Conservation (phyloP, 2,797 vertebrate species). For the Tragopan temminckii region DNA sequence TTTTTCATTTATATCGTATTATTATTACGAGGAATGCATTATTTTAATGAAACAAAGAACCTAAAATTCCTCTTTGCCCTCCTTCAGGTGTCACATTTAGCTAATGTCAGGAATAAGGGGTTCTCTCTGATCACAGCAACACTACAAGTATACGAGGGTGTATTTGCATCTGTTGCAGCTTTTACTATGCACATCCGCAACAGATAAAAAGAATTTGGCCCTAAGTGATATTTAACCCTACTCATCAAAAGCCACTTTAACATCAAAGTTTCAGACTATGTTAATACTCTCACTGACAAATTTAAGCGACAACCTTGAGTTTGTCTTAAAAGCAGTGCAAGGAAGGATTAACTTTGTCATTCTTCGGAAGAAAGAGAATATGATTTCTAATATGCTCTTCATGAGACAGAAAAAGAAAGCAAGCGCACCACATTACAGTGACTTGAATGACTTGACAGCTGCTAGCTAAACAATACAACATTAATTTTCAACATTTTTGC, state of each 20-base stretch:
- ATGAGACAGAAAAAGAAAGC: slow-evolving; percentile 58
- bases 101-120: fast-evolving
- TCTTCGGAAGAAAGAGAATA: slow-evolving; percentile 74
- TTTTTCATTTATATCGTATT: not conserved
- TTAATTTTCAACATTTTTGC: slow-evolving; percentile 80
- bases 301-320: slow-evolving; percentile 63
- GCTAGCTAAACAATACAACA: slow-evolving; percentile 79
- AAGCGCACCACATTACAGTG: slow-evolving; percentile 67
- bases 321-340: slow-evolving; percentile 62
- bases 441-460: slow-evolving; percentile 79
- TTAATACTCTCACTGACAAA: slow-evolving; percentile 63
- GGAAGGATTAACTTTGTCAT: slow-evolving; percentile 79
- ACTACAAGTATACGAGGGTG: not conserved
- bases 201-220: not conserved
- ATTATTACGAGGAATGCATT: not conserved
- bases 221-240: slow-evolving; percentile 44
- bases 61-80: not conserved
- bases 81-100: not conserved
- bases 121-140: not conserved
- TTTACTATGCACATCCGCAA: not conserved
- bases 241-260: slow-evolving; percentile 40
- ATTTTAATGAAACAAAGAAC: not conserved
- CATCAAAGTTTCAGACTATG: slow-evolving; percentile 18
- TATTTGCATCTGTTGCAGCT: not conserved
- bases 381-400: slow-evolving; percentile 68